phyloP scores from a whole-genome alignment of 2,888 invertebrate species.

The Apamea crenata region DNA sequence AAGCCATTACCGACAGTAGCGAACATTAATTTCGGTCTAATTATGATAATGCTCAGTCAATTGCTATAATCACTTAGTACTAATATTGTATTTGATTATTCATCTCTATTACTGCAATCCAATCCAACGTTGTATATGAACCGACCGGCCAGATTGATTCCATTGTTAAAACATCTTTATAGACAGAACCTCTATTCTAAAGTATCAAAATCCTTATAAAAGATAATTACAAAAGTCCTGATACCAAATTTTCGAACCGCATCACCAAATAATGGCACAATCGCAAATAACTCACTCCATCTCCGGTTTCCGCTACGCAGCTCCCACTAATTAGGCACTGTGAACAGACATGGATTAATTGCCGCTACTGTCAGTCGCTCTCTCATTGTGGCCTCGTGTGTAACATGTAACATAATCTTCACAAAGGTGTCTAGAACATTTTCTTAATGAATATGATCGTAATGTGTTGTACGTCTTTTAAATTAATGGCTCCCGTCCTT shows the following conservation, averaged over 20 bases:
- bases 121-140: too few relatives aligned
- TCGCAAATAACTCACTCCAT: slow-evolving; percentile 86
- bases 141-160: not conserved
- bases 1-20: not conserved
- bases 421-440: slow-evolving; percentile 82
- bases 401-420: slow-evolving; percentile 82
- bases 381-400: slow-evolving; percentile 73
- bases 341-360: slow-evolving; percentile 88
- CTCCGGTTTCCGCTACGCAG: slow-evolving; percentile 85
- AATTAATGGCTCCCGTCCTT: slow-evolving; percentile 76
- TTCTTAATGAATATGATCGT: slow-evolving; percentile 86
- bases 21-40: slow-evolving; percentile 18
- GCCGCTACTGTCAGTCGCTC: slow-evolving; percentile 78
- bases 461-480: slow-evolving; percentile 75
- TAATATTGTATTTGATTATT: slow-evolving; percentile 33
- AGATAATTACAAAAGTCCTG: slow-evolving; percentile 31
- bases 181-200: not conserved
- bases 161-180: not conserved
- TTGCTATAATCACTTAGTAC: slow-evolving; percentile 21
- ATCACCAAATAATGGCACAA: slow-evolving; percentile 74
- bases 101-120: slow-evolving; percentile 22
- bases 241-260: slow-evolving; percentile 59
- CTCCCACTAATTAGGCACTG: slow-evolving; percentile 86
- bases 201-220: not conserved
- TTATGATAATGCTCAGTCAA: slow-evolving; percentile 41